These are phyloP conservation scores for Sigmodon hispidus DNA, from an alignment of 2,113 vertebrate species.

Conservation along the genomic window DNA sequence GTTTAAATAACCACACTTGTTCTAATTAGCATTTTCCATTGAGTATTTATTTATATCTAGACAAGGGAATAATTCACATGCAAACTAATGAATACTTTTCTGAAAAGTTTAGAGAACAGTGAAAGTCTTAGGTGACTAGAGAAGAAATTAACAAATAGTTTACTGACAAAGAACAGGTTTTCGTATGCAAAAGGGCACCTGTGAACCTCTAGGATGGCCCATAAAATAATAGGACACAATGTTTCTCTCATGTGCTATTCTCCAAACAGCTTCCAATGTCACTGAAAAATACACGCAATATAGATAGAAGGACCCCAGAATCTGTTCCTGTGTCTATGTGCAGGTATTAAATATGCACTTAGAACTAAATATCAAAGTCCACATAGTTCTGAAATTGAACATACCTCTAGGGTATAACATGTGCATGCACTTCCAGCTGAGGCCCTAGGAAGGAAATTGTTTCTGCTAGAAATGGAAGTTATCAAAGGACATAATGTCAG, in stretches of 20 bases:
- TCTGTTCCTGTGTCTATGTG: neutral
- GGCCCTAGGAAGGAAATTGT: neutral
- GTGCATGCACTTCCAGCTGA: neutral
- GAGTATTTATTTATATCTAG: slow-evolving; percentile 37
- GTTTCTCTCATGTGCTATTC: neutral
- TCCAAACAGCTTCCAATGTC: neutral
- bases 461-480: neutral
- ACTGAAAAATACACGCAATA: neutral
- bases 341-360: neutral
- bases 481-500: neutral
- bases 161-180: neutral
- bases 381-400: neutral
- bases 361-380: neutral
- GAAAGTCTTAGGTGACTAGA: neutral
- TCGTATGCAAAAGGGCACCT: neutral
- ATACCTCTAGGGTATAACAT: neutral
- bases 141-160: neutral
- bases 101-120: slow-evolving; percentile 39
- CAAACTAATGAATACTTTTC: slow-evolving; percentile 54
- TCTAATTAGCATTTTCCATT: slow-evolving; percentile 66
- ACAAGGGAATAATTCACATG: slow-evolving; percentile 50
- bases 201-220: neutral
- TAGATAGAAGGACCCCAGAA: neutral
- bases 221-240: neutral
- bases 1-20: neutral